A percentile compares a stretch with the other conserved stretches of the same genome.
Evolutionary conservation across 2,113 vertebrate species (phyloP).

Genomic region (Rafetus swinhoei): DNA sequence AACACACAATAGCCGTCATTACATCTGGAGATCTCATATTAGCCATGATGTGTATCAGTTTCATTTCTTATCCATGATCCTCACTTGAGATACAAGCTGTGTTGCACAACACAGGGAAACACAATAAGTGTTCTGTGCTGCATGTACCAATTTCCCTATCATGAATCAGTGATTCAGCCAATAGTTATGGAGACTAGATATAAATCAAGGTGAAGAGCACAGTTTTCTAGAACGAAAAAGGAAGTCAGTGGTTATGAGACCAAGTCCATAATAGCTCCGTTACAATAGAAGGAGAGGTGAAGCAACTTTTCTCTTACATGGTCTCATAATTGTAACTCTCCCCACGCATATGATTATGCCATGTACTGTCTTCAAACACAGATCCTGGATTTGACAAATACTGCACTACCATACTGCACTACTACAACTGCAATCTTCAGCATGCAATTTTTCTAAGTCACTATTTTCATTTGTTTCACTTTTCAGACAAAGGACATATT

Average conservation of each 20-base stretch:
- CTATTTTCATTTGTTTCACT: neutral
- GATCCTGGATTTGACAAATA: neutral
- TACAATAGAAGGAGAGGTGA: accelerated
- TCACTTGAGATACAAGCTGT: neutral
- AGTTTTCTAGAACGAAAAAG: neutral
- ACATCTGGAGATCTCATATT: neutral
- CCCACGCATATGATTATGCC: neutral
- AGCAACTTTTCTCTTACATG: neutral
- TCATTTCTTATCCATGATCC: neutral
- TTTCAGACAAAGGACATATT: neutral
- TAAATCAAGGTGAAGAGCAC: constrained; percentile 22
- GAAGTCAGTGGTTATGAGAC: neutral
- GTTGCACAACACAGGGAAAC: accelerated
- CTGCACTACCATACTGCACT: neutral
- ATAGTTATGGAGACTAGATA: neutral
- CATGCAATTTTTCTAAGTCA: neutral
- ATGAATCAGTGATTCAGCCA: constrained; percentile 6
- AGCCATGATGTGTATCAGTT: neutral
- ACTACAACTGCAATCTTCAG: neutral
- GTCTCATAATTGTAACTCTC: neutral
- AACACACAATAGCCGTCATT: neutral
- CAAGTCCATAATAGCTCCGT: accelerated
- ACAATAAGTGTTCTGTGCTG: accelerated
- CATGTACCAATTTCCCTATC: neutral
- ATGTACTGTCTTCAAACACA: neutral